Base-by-base conservation (phyloP, 2,888 invertebrate species). In the Luffia ferchaultella region DNA sequence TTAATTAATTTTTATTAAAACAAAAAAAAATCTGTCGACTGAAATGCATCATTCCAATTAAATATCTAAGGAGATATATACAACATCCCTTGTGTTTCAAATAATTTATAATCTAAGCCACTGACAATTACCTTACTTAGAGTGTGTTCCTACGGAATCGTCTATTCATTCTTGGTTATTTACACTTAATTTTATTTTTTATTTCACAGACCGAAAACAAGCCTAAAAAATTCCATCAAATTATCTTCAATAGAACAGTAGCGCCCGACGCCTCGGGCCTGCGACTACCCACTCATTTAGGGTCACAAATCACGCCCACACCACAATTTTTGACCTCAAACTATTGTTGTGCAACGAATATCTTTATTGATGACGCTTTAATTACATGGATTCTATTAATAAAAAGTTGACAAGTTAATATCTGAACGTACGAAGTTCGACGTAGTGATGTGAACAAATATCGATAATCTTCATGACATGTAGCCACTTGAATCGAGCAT, bases 231-330 rank as follows among this genome's bases (percentile, higher is more conserved):
- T 30, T 30, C 30, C 30, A 30, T 30, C 30, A 30, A 30, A 30
- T 30, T 30, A 30, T 30, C 30, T 12, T 12, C 30, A 7, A 30
- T 30, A 12, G 30, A 30, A 30, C 30, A 30, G 30, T 30, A 30
- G 30, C 30, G 5, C 5, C 30, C 5, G 30, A 30, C 30, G 30
- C 30, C 30, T 30, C 30, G 30, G 30, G 30, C 5, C 30, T 30
- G 30, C 30, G 12, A 12, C 30, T 3, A 61, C 60, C 61, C 58
- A 41, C 51, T 54, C 50, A 59, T 62, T 60, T 58, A 16, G 54
- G 44, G 50, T 56, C 53, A 67, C 64, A 63, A 67, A 66, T 67
- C 63, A 67, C 63, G 59, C 65, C 65, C 57, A 62, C 64, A 41
- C 49, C 51, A 55, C 1, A 59, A 60, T 63, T 63, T 63, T 63